Conservation (phyloP, 2,113 vertebrate genomes). For the Tragelaphus strepsiceros region DNA sequence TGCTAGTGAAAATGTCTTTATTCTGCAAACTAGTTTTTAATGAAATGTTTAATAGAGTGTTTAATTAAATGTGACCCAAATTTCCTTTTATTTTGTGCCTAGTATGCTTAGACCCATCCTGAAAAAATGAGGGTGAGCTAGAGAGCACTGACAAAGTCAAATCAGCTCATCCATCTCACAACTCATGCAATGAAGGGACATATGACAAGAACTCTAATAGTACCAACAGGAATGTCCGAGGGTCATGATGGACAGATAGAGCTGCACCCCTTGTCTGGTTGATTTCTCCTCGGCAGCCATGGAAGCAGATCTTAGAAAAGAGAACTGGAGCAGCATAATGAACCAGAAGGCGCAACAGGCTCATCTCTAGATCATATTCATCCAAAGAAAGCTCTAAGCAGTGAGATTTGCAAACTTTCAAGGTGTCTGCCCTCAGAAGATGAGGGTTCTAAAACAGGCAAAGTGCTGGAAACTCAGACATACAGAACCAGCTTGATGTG, state of each 20-base stretch:
- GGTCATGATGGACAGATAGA: neutral
- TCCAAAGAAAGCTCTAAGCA: neutral
- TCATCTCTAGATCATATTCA: neutral
- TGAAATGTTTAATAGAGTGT: neutral
- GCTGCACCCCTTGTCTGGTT: neutral
- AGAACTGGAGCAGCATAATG: neutral
- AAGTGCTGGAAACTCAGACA: neutral
- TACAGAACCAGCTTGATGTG: neutral
- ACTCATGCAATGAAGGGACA: neutral
- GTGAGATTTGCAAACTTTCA: neutral
- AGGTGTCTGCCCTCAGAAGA: neutral
- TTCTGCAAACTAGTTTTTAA: neutral
- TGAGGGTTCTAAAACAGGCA: rapidly evolving
- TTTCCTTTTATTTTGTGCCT: neutral
- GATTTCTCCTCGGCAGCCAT: neutral
- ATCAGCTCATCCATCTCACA: neutral
- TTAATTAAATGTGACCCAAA: neutral
- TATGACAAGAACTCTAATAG: neutral
- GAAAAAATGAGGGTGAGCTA: neutral
- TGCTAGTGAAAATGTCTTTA: neutral
- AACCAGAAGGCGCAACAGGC: neutral
- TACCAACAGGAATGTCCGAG: no score
- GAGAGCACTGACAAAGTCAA: neutral
- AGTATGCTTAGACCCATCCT: neutral
- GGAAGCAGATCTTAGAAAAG: neutral